Evolutionary conservation across 2,797 vertebrate species (phyloP).

Genomic region (Sylvilagus floridanus): DNA sequence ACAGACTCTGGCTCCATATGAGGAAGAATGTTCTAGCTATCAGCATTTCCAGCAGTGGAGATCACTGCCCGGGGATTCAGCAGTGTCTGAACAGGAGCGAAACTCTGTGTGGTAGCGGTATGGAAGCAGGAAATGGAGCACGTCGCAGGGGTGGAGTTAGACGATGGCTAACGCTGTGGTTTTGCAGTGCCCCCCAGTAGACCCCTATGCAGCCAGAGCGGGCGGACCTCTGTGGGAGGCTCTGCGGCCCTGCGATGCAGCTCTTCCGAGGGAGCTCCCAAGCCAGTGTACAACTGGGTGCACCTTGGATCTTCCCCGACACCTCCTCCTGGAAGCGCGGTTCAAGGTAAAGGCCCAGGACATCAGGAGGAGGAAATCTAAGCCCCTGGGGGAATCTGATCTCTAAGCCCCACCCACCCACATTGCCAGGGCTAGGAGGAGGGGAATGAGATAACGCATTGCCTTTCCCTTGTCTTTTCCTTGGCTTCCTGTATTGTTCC

Average conservation of each 20-base stretch:
- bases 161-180: not conserved
- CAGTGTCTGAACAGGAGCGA: not conserved
- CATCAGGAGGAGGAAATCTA: not conserved
- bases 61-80: not conserved
- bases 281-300: conserved; percentile 87
- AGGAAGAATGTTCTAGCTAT: conserved; percentile 36
- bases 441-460: not conserved
- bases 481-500: not conserved
- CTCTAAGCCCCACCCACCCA: not conserved
- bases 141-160: accelerated
- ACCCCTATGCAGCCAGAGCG: conserved; percentile 84
- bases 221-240: conserved; percentile 80
- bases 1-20: not conserved
- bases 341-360: conserved; percentile 82
- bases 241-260: conserved; percentile 86
- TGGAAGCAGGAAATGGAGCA: not conserved
- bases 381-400: not conserved
- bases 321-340: conserved; percentile 79
- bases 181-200: conserved; percentile 86
- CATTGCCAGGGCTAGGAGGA: not conserved
- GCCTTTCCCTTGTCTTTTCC: not conserved
- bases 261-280: conserved; percentile 84
- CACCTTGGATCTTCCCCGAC: conserved; percentile 78
- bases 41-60: conserved; percentile 48
- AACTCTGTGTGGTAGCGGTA: not conserved